Evolutionary conservation across 2,113 vertebrate species (phyloP).

Genomic region (Callaeas wilsoni): DNA sequence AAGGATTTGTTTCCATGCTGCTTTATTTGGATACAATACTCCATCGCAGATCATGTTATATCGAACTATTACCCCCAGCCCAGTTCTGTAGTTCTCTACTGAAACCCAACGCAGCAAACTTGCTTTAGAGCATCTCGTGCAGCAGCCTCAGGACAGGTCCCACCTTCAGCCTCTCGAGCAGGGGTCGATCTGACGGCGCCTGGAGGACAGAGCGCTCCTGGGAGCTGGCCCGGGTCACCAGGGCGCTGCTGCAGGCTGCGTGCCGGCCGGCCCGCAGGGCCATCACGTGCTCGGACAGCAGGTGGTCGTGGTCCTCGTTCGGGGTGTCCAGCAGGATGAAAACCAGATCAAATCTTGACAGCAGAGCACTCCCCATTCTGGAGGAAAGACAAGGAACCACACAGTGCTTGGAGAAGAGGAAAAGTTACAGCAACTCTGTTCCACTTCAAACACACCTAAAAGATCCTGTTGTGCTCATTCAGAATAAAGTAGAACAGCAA

Average conservation of each 20-base stretch:
- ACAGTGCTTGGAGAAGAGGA: not conserved
- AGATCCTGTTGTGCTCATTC: not conserved
- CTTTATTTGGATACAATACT: not conserved
- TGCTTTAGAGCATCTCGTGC: not conserved
- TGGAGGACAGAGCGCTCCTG: constrained; percentile 83
- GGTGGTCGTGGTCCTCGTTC: constrained; percentile 91
- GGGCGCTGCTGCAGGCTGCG: constrained; percentile 65
- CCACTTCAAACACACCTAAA: not conserved
- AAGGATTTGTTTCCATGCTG: not conserved
- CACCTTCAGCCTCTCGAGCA: constrained; percentile 90
- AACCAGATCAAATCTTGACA: constrained; percentile 94
- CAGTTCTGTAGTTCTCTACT: not conserved
- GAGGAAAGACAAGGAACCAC: not conserved
- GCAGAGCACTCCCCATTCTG: constrained; percentile 93
- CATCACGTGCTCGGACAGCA: constrained; percentile 93
- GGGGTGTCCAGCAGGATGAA: constrained; percentile 96
- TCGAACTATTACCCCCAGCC: not conserved
- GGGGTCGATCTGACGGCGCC: constrained; percentile 74
- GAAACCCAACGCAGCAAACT: not conserved
- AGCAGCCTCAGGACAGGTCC: not conserved
- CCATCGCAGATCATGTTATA: fast-evolving
- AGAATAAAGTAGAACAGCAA: not conserved
- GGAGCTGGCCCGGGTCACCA: constrained; percentile 52
- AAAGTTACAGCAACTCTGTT: not conserved
- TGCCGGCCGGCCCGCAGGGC: constrained; percentile 83